Base-by-base conservation (phyloP, 2,888 invertebrate genomes). In the Seladonia tumulorum region DNA sequence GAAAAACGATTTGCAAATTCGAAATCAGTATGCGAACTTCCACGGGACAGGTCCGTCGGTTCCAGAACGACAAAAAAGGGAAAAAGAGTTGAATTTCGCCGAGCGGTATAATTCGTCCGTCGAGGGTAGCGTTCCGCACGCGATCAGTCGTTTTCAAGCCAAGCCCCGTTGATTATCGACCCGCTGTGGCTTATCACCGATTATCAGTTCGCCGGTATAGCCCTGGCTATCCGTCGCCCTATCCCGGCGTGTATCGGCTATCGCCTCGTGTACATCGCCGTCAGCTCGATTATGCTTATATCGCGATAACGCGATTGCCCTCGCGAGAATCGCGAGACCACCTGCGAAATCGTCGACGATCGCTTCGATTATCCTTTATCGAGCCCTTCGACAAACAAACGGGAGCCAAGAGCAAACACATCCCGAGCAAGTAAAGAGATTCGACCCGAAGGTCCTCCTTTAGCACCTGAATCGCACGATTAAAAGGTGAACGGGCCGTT, bases 91-190 rank as follows among this genome's bases (percentile, higher is more conserved):
- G 70, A 53, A 53, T 53, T 53, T 35, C 72, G 57, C 35, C 49
- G 60, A 60, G 53, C 68, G 35, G n/a, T 85, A 70, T 75, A 86
- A 87, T 87, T 81, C 76, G 60, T 25, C 25, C 76, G 60, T 14
- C 25, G 60, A 60, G 25, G 47, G 79, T 66, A 79, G 73, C 35
- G 78, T 79, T 66, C 71, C 82, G 86, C 82, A 76, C 83, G 71
- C 81, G 83, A 87, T 35, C 79, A 80, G 73, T 82, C 85, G 82
- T 81, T 86, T 74, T 83, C 81, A 76, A 73, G 86, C 80, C 90
- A 82, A 90, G 87, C 89, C 86, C 87, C 84, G 53, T 87, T 63
- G 85, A 77, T 85, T 90, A 90, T 90, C 90, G 90, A 90, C 81
- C 88, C 71, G 78, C 25, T 68, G 63, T 76, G 71, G 86, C 89